Conservation (phyloP, 2,113 vertebrate genomes). For the Pygoscelis adeliae region DNA sequence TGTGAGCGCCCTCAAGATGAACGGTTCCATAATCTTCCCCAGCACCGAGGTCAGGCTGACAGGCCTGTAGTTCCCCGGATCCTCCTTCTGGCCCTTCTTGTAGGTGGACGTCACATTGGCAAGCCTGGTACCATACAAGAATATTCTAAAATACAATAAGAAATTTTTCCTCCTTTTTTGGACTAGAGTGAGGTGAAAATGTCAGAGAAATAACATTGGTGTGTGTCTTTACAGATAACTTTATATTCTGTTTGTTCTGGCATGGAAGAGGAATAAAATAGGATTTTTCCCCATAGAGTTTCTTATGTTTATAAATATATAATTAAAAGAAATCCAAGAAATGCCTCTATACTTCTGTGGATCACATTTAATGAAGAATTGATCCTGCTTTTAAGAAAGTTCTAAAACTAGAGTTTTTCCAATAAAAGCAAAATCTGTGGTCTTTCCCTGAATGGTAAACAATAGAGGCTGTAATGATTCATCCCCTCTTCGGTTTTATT, state of each 20-base stretch:
- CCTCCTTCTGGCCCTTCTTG: too few species aligned
- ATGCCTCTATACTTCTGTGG: neutral
- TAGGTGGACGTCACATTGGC: too few species aligned
- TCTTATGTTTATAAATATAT: neutral
- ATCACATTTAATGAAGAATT: neutral
- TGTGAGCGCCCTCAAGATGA: too few species aligned
- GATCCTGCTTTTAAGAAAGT: neutral
- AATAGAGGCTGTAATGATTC: neutral
- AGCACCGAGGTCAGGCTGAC: too few species aligned
- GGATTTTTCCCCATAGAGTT: neutral
- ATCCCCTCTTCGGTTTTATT: slow-evolving; percentile 26
- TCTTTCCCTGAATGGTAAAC: slow-evolving; percentile 4
- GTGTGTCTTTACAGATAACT: neutral
- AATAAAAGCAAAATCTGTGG: neutral
- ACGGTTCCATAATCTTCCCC: too few species aligned
- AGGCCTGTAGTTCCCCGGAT: too few species aligned
- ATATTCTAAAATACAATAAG: neutral
- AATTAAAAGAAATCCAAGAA: neutral
- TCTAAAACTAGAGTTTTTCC: neutral
- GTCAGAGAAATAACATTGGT: neutral
- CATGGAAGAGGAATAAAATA: neutral
- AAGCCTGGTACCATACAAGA: neutral
- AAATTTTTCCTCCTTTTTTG: neutral
- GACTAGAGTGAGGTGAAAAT: neutral
- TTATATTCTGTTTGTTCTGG: neutral